Conservation (phyloP, 1,140 invertebrate species). For the Danaus plexippus region DNA sequence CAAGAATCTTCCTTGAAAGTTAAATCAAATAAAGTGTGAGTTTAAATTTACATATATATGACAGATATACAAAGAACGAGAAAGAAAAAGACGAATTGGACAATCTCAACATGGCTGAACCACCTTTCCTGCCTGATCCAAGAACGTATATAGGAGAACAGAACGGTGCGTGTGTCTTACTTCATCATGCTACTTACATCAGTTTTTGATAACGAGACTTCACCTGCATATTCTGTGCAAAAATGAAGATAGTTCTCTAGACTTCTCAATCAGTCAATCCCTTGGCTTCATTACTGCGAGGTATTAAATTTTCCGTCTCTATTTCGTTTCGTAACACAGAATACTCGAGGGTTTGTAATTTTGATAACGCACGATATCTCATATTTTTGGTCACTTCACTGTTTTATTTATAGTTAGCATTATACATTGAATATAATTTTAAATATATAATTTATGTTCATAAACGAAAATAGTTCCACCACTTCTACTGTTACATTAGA, state of each 20-base stretch:
- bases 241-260: no score
- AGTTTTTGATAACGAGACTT: no score
- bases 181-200: neutral
- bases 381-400: no score
- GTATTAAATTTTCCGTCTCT: no score
- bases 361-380: no score
- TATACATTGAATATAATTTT: neutral
- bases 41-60: slow-evolving; percentile 7
- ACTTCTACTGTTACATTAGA: slow-evolving; percentile 7
- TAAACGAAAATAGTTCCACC: neutral
- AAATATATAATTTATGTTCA: slow-evolving; percentile 1
- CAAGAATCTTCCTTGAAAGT: no score
- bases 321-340: no score
- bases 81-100: slow-evolving; percentile 59
- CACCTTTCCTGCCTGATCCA: slow-evolving; percentile 46
- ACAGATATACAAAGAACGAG: slow-evolving; percentile 54
- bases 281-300: no score
- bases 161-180: slow-evolving; percentile 35
- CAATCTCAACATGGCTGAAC: slow-evolving; percentile 50
- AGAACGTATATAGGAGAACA: slow-evolving; percentile 45
- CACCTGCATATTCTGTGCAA: no score
- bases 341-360: no score
- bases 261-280: no score
- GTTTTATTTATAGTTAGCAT: no score
- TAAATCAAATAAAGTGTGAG: neutral